phyloP scores from a whole-genome alignment of 2,797 vertebrate genomes.

The Petrocephalus schoutedeni region DNA sequence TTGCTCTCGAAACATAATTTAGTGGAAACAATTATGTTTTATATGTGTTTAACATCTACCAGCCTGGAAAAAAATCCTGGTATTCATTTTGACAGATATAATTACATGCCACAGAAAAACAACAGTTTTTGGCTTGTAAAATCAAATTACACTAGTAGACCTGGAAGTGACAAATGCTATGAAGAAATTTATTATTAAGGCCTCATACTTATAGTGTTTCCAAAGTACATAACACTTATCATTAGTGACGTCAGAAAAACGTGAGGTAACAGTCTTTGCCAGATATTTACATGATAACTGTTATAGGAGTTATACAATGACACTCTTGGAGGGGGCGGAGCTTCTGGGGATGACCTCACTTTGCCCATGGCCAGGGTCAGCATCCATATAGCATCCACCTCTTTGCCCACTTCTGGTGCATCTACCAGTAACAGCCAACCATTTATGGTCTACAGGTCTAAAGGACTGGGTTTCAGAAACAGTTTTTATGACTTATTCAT shows the following conservation, averaged over 20 bases:
- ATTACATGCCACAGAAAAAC: not conserved
- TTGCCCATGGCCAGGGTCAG: conserved; percentile 28
- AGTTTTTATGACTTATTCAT: not conserved
- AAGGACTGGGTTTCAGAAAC: not conserved
- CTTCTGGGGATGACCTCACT: not conserved
- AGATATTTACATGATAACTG: conserved; percentile 46
- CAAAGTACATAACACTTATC: conserved; percentile 38
- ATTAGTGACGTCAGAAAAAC: conserved; percentile 33
- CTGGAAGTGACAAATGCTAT: conserved; percentile 48
- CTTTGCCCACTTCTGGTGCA: not conserved
- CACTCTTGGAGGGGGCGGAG: conserved; percentile 16
- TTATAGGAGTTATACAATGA: conserved; percentile 48
- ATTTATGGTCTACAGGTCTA: not conserved
- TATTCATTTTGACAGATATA: not conserved
- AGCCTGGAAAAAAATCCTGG: not conserved
- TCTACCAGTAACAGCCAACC: not conserved
- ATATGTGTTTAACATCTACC: not conserved
- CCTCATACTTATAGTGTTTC: not conserved
- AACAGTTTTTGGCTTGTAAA: not conserved
- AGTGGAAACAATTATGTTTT: not conserved
- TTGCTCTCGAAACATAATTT: not conserved
- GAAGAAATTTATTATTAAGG: conserved; percentile 36
- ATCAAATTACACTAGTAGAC: not conserved
- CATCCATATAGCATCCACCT: not conserved
- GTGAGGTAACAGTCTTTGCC: conserved; percentile 45